These are phyloP conservation scores for Gallinago stenura DNA, from an alignment of 2,797 vertebrate species.

Conservation along the genomic window DNA sequence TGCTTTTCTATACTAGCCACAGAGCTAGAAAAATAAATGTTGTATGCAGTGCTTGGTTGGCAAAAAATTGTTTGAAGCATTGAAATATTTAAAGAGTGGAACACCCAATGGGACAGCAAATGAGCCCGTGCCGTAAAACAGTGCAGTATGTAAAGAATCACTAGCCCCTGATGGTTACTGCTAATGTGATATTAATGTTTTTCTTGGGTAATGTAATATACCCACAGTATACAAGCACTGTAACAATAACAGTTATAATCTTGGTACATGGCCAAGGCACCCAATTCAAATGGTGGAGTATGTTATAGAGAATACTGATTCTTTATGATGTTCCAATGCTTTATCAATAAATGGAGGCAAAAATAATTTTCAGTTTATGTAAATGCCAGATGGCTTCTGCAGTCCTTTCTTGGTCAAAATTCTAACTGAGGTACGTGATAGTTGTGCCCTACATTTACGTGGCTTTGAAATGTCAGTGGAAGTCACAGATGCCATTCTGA, in stretches of 20 bases:
- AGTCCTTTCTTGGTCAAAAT: constrained; percentile 6
- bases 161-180: constrained; percentile 30
- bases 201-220: constrained; percentile 48
- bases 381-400: not conserved
- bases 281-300: not conserved
- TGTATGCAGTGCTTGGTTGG: not conserved
- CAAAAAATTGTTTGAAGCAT: constrained; percentile 17
- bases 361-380: not conserved
- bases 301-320: not conserved
- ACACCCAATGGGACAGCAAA: constrained; percentile 33
- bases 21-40: constrained; percentile 32
- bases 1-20: not conserved
- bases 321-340: not conserved
- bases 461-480: not conserved
- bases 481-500: not conserved
- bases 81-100: constrained; percentile 57
- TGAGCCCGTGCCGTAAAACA: constrained; percentile 24
- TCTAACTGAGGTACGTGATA: not conserved
- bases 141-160: constrained; percentile 34
- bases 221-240: constrained; percentile 47
- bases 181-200: constrained; percentile 55
- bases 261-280: constrained; percentile 39
- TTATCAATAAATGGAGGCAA: not conserved
- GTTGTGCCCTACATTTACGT: not conserved
- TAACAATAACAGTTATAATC: constrained; percentile 30